Conservation (phyloP, 2,797 vertebrate genomes). For the Cacajao melanocephalus region DNA sequence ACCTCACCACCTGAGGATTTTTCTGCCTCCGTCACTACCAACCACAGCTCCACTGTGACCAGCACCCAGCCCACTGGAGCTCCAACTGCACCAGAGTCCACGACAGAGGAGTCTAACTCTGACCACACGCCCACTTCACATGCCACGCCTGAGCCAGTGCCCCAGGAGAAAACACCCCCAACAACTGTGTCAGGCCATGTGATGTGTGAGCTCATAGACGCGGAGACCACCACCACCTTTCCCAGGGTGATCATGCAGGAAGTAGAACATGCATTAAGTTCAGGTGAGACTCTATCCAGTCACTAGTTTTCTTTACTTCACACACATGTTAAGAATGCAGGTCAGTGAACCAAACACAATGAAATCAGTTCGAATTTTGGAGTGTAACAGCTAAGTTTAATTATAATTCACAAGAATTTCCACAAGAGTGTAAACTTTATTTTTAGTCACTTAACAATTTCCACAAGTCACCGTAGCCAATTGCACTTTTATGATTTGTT, state of each 20-base stretch:
- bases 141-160: neutral
- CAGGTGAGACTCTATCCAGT: constrained; percentile 68
- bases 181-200: neutral
- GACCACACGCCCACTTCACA: neutral
- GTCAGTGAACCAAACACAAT: neutral
- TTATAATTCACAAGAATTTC: neutral
- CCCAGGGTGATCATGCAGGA: constrained; percentile 66
- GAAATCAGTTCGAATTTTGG: neutral
- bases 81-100: neutral
- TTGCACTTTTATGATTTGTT: neutral
- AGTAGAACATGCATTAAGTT: constrained; percentile 74
- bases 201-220: neutral
- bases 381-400: neutral
- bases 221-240: constrained; percentile 58
- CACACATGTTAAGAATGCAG: neutral
- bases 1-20: neutral
- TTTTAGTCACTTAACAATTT: neutral
- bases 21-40: neutral
- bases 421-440: neutral
- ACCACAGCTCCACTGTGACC: neutral
- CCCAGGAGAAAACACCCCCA: constrained; percentile 24
- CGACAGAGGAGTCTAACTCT: neutral
- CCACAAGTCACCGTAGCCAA: neutral
- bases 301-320: fast-evolving
- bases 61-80: neutral